A percentile compares a stretch with the other conserved stretches of the same genome.
phyloP scores from a whole-genome alignment of 2,113 vertebrate species.

The Phocoena phocoena region DNA sequence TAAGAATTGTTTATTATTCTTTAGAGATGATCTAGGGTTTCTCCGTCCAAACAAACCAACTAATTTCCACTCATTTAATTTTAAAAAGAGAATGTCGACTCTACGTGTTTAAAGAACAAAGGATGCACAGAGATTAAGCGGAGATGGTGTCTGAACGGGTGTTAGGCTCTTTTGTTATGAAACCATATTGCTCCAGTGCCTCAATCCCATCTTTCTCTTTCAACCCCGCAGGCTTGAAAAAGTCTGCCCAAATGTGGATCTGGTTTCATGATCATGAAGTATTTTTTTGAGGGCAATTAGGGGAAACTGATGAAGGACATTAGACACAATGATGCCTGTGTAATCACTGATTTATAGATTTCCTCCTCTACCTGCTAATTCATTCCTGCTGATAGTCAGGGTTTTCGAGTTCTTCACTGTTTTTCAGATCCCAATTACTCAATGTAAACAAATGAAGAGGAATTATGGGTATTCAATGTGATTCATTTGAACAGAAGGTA shows the following conservation, averaged over 20 bases:
- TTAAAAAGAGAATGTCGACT: not conserved
- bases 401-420: slow-evolving; percentile 69
- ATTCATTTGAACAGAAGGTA: slow-evolving; percentile 85
- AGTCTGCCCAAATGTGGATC: slow-evolving; percentile 13
- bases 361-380: slow-evolving; percentile 66
- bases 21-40: slow-evolving; percentile 47
- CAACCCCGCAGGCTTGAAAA: not conserved
- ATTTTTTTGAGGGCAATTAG: slow-evolving; percentile 48
- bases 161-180: not conserved
- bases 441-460: slow-evolving; percentile 81
- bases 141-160: not conserved
- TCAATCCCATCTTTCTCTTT: not conserved
- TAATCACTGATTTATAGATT: slow-evolving; percentile 52
- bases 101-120: slow-evolving; percentile 24
- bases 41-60: not conserved
- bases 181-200: not conserved
- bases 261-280: not conserved
- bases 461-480: slow-evolving; percentile 70
- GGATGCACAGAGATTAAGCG: not conserved
- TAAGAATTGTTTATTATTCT: slow-evolving; percentile 64
- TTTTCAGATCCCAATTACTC: slow-evolving; percentile 74
- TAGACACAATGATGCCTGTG: not conserved
- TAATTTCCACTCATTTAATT: slow-evolving; percentile 53
- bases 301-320: slow-evolving; percentile 63
- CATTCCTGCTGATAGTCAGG: slow-evolving; percentile 64